Percentiles rank a stretch among this genome's conserved stretches.
Evolutionary conservation across 1,140 invertebrate species (phyloP).

Genomic region (Zaprionus ornatus): DNA sequence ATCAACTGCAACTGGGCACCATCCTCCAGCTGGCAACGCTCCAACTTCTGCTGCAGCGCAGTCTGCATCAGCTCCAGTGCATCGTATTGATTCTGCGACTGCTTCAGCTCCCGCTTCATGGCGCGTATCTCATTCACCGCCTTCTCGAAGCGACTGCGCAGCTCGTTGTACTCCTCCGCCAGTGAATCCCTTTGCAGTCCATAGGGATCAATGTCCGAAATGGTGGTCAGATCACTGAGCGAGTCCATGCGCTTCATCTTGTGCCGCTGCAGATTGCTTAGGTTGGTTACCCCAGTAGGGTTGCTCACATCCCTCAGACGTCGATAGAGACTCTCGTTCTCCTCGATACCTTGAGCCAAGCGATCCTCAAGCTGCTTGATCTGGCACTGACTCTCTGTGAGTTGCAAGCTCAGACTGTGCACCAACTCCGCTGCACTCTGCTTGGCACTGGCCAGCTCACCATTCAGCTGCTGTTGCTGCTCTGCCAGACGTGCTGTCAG

Average conservation of each 20-base stretch:
- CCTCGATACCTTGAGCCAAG: constrained; percentile 88
- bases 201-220: constrained; percentile 90
- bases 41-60: constrained; percentile 89
- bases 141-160: constrained; percentile 91
- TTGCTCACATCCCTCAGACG: constrained; percentile 86
- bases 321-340: constrained; percentile 90
- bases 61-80: constrained; percentile 90
- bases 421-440: constrained; percentile 83
- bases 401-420: constrained; percentile 65
- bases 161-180: constrained; percentile 91
- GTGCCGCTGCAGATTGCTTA: constrained; percentile 76
- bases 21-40: constrained; percentile 88
- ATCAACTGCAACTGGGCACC: constrained; percentile 91
- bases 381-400: constrained; percentile 74
- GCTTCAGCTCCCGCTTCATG: constrained; percentile 92
- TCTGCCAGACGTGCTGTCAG: constrained; percentile 88
- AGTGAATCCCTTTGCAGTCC: constrained; percentile 90
- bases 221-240: constrained; percentile 91
- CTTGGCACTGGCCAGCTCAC: constrained; percentile 83
- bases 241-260: constrained; percentile 90
- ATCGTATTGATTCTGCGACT: constrained; percentile 91
- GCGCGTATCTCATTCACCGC: constrained; percentile 92
- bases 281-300: constrained; percentile 86
- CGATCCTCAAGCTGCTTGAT: constrained; percentile 84
- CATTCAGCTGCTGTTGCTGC: constrained; percentile 72